Base-by-base conservation (phyloP, 2,113 vertebrate genomes). In the Salvelinus sp. region DNA sequence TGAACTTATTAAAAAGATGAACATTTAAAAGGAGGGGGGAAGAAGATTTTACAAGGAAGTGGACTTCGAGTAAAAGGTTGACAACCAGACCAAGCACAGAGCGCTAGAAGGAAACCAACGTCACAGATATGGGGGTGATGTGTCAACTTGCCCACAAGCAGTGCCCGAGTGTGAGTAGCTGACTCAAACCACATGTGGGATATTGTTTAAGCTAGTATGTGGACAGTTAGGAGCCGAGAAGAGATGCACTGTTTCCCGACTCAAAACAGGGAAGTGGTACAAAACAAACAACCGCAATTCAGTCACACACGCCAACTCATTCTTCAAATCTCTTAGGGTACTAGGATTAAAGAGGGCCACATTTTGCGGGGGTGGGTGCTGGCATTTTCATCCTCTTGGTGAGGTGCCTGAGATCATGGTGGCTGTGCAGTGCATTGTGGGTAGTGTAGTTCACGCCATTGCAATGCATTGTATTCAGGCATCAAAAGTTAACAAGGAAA, bases 371-470 rank as follows among this genome's bases (percentile, higher is more conserved):
- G 70, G 70, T 20, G 57, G 28, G 7, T 22, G 57, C 33, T 33
- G 63, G 63, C 62, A 74, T 74, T 67, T 74, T 67, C 6, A 47
- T 67, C 73, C n/a, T 62, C 5, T 18, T n/a, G 57, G 25, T 67
- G 44, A 54, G 23, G 6, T 16, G 54, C 16, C 50, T 4, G 14
- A 44, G 28, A 75, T 75, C 18, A 75, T 75, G 72, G 73, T 23
- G 25, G 64, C 64, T 18, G 1, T 13, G 23, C 44, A 3, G 18
- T 20, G 64, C 23, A 68, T 33, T 68, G 47, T 75, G 63, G 62
- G 73, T 75, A 23, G 47, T 68, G 64, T 6, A 58, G 73, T 68
- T 18, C 65, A 67, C 23, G 2, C 38, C 38, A 44, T 2, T 10
- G 38, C 38, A 44, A 44, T 44, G 9, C 9, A 10, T 44, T 44